Conservation (phyloP, 2,888 invertebrate species). For the Erannis defoliaria region DNA sequence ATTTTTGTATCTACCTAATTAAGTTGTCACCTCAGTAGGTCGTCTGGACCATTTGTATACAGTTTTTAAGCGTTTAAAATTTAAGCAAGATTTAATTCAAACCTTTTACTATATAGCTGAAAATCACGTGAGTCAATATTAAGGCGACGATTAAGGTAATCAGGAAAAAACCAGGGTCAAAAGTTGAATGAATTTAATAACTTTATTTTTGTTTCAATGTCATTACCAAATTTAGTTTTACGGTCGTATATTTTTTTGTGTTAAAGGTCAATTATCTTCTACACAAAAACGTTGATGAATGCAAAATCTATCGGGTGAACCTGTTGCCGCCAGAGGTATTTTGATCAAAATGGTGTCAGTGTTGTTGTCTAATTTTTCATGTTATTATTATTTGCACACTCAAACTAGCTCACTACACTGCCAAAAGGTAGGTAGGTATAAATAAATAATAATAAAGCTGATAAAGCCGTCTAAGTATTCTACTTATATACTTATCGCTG, state of each 20-base stretch:
- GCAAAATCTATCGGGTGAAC: background rate
- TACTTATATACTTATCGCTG: no score
- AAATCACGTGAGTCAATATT: slow-evolving; percentile 12
- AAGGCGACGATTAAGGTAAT: slow-evolving; percentile 6
- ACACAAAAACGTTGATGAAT: background rate
- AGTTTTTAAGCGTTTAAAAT: background rate
- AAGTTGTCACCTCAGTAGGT: no score
- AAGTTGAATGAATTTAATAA: slow-evolving; percentile 18
- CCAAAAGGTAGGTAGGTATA: no score
- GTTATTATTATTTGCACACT: no score
- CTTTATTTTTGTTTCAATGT: slow-evolving; percentile 19
- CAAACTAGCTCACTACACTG: no score
- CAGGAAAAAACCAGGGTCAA: slow-evolving; percentile 15
- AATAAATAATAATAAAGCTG: no score
- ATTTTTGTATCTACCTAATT: no score
- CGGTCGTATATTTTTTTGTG: background rate
- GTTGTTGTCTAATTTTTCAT: no score
- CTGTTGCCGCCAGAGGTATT: background rate
- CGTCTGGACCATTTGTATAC: no score
- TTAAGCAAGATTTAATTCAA: background rate
- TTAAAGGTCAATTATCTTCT: background rate
- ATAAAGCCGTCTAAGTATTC: no score
- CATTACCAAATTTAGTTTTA: slow-evolving; percentile 14
- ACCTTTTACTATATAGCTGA: background rate
- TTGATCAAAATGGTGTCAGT: background rate